Evolutionary conservation across 2,888 invertebrate species (phyloP), one percentile per base, ranked within the genome.

Genomic region (Trissolcus japonicus): DNA sequence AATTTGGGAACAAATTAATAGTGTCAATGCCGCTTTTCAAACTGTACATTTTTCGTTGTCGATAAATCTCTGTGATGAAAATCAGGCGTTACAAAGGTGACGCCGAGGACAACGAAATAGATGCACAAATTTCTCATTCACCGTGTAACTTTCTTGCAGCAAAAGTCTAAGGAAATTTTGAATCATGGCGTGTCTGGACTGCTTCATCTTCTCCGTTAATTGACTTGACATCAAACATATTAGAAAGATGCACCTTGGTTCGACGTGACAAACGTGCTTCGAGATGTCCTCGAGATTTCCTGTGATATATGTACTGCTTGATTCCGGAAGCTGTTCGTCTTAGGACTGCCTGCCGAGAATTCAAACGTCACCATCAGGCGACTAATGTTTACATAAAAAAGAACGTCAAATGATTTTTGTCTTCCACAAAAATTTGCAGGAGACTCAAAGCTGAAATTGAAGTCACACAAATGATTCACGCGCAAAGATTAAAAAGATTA

Each of bases 271-370:
- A 46, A 46, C 16, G 46, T 16, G 16, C 46, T 2, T 35, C 46
- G 21, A 78, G 75, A 73, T 73, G 71, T 80, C 76, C 78, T 78
- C 78, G 76, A 76, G 76, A 76, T 78, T 63, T 81, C 79, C 57
- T 50, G 76, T 80, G 86, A 86, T 87, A 84, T 83, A 88, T 87
- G 35, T 35, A 11, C 86, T 87, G 81, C 79, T 79, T 83, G 85
- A 83, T 87, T 88, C 88, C 88, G 88, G 87, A 88, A 88, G 87
- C 85, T 86, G 85, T 86, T 83, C 83, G 84, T 87, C 86, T 87
- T 74, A 25, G 56, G 56, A 56, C 65, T 69, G 76, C 69, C 66
- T 25, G 65, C 60, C 48, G 75, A 60, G 77, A 65, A 65, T 69
- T 56, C 48, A 61, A 78, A 74, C 66, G 73, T 61, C 66, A 65